Base-by-base conservation (phyloP, 2,113 vertebrate species). In the Chaetodon auriga region DNA sequence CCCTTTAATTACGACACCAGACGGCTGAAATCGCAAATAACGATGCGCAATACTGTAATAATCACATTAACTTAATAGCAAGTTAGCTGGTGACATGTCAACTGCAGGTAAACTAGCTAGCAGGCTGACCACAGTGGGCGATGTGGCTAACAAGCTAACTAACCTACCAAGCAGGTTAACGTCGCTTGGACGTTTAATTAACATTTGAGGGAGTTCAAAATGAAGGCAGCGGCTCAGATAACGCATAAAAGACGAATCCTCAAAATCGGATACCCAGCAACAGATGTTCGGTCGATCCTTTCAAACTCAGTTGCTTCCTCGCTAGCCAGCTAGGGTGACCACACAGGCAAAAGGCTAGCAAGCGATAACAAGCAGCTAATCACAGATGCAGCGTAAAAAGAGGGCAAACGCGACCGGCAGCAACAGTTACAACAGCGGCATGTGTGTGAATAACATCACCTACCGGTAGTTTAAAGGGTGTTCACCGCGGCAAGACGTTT, bases 301-400 rank as follows among this genome's bases (percentile, higher is more conserved):
- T 49, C 54, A 60, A 58, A 68, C 63, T 72, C 76, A 35, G 45
- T 74, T 12, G 81, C 81, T 48, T 65, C 46, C 58, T 57, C 7
- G 62, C 45, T 61, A 86, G 80, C 81, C 15, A 54, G 62, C 74
- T 58, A 60, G 46, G 68, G 41, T 49, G 55, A 64, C 60, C 38
- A 76, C 46, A 72, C 38, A 70, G 14, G 35, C 57, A 35, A 41
- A 74, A 46, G 71, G 81, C 84, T 88, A 91, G 75, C 87, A 36
- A 53, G 14, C 43, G 73, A 53, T 81, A 88, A 81, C 87, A 1
- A 83, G 86, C 75, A 62, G 90, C 91, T 92, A 92, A 87, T 89
- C 87, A 61, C 68, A 90, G 89, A 75, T 75, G 79, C 68, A 6
- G 46, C 38, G 57, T 13, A 15, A 55, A 23, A 54, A 63, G 0